Evolutionary conservation across 2,888 invertebrate species (phyloP), one percentile per base, ranked within the genome.

Genomic region (Rhabditoides inermis): DNA sequence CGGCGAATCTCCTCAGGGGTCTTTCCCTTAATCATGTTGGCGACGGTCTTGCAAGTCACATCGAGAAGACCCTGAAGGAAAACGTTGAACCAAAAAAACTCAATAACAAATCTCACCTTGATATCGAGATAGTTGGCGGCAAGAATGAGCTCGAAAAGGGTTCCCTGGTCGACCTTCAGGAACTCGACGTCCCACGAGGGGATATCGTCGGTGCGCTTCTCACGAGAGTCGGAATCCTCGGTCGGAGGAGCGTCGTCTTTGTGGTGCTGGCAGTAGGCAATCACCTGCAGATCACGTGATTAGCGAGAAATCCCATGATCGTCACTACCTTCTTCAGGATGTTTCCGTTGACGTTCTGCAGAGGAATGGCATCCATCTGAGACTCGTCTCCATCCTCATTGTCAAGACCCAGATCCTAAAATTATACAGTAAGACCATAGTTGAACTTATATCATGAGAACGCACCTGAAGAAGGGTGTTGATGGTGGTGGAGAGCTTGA

Each of bases 131-230:
- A 64, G 55, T 64, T 64, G 35, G 64, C 64, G 30, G 64, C 64
- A 77, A 95, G 80, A 72, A 95, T 94, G 39, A 95, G 81, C 80
- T 94, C 94, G 77, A 92, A 94, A 15, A 95, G 81, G 1, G 92
- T 94, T 55, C 90, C 91, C 78, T 94, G 92, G 78, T 94, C 92
- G 30, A 95, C 94, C 83, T 98, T 98, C 7, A 99, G 81, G 76
- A 98, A 98, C 78, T 98, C 95, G 0, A 91, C 90, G 81, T 98
- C 98, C 98, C 98, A 98, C 0, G 90, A 90, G 25, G 89, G 89
- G 66, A 98, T 98, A 76, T 98, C 95, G 77, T 98, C 95, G 0
- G 95, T 95, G n/a, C 95, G 82, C 76, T 94, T 95, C 76, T 92
- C 91, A 78, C 90, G 90, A 78, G 89, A 90, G 77, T 95, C 94